Conservation (phyloP, 2,113 vertebrate genomes). For the Catharus minimus region DNA sequence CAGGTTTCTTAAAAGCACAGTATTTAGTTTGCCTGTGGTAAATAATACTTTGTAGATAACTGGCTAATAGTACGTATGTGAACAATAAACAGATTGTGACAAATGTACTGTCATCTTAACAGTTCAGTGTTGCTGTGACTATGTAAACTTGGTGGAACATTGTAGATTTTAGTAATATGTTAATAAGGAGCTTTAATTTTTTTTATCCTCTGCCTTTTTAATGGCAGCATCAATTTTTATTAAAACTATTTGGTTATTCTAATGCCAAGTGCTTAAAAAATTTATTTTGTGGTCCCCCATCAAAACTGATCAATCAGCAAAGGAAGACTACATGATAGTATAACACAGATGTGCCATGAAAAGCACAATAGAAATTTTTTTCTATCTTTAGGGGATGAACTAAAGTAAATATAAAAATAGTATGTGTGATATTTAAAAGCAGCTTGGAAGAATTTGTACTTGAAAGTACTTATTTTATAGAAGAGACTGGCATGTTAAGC, state of each 20-base stretch:
- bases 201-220: slow-evolving; percentile 63
- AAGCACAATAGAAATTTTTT: slow-evolving; percentile 55
- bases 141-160: slow-evolving; percentile 44
- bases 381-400: background rate
- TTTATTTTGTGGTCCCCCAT: slow-evolving; percentile 3
- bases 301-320: background rate
- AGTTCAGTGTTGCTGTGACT: slow-evolving; percentile 53
- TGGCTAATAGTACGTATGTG: background rate
- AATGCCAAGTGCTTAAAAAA: slow-evolving; percentile 17
- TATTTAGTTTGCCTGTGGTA: slow-evolving; percentile 55
- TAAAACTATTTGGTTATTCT: slow-evolving; percentile 50
- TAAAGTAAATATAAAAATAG: slow-evolving; percentile 4
- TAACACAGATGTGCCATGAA: slow-evolving; percentile 17
- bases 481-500: background rate
- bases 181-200: slow-evolving; percentile 52
- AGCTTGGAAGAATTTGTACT: background rate
- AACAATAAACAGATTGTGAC: slow-evolving; percentile 36
- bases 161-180: slow-evolving; percentile 55
- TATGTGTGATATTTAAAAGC: background rate
- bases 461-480: background rate
- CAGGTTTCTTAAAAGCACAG: slow-evolving; percentile 62
- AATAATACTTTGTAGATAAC: slow-evolving; percentile 33
- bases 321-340: background rate
- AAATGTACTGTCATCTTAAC: slow-evolving; percentile 43
- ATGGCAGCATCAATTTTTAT: slow-evolving; percentile 62